Evolutionary conservation across 2,113 vertebrate genomes (phyloP), one percentile per base, ranked within the genome.

Genomic region (Coturnix japonica): DNA sequence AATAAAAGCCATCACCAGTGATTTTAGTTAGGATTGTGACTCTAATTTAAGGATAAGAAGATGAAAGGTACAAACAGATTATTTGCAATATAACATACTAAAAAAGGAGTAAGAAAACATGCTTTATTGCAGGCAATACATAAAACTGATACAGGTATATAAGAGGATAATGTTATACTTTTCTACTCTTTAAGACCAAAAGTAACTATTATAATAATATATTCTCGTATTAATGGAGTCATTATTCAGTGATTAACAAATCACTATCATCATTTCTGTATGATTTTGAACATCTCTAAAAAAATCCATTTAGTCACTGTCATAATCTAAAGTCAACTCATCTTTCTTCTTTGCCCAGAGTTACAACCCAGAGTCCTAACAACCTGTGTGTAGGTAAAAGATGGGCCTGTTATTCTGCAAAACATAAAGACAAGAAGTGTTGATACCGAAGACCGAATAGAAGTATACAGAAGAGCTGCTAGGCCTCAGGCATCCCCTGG

Each of bases 11-110:
- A 74, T 19, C 51, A 74, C 7, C 43, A 81, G 28, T 30, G 4
- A 83, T 83, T 83, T 83, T 9, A 77, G 37, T n/a, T 51, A 33
- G 54, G 49, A 56, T 5, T 26, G 31, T 18, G 31, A 85, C 56
- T 46, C 33, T 20, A 78, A 84, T 78, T 60, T 81, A 60, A 92
- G n/a, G 70, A 84, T 93, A 35, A 71, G 56, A 86, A 53, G 41
- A 37, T 49, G 86, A 78, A 0, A 17, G 69, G 49, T 33, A 84
- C 71, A 81, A 87, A 81, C 19, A 28, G 63, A 46, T 90, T 84
- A 67, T 65, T 87, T 76, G 67, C 61, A 44, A 87, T 76, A 37
- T 75, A 23, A 35, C 1, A 1, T 44, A 60, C 20, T 72, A 3
- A 44, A 53, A 53, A 43, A 25, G n/a, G 31, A 17, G 8, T 33